These are phyloP conservation scores for Epinephelus cyanopodus DNA, from an alignment of 2,113 vertebrate genomes.

Conservation along the genomic window DNA sequence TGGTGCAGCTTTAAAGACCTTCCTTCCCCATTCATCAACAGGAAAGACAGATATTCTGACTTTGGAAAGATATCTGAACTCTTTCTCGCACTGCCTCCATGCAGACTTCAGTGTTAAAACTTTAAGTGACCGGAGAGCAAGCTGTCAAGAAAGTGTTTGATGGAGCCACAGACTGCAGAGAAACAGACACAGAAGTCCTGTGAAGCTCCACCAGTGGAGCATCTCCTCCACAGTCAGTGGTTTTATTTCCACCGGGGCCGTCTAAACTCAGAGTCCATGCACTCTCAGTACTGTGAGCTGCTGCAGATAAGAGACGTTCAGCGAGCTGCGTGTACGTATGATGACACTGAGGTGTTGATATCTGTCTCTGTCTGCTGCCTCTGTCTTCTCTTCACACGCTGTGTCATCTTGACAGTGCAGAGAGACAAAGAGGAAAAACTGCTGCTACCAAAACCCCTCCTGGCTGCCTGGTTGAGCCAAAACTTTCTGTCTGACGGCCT, in stretches of 20 bases:
- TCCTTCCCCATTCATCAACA: not conserved
- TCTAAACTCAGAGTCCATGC: constrained; percentile 28
- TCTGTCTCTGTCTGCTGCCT: constrained; percentile 52
- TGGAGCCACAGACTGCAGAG: constrained; percentile 2
- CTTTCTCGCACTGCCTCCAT: not conserved
- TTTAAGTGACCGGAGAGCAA: not conserved
- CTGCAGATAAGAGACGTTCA: constrained; percentile 53
- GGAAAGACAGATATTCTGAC: not conserved
- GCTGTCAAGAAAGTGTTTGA: constrained; percentile 24
- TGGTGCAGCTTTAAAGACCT: not conserved
- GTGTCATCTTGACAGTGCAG: not conserved
- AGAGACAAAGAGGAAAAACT: constrained; percentile 31
- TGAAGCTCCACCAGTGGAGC: constrained; percentile 20
- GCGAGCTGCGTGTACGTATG: constrained; percentile 2
- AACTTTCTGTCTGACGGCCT: constrained; percentile 35
- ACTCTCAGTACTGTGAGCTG: constrained; percentile 12
- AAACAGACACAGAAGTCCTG: constrained; percentile 16
- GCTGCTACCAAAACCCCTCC: constrained; percentile 3
- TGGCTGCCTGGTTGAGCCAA: constrained; percentile 42
- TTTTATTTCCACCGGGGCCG: constrained; percentile 48
- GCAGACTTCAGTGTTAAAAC: not conserved
- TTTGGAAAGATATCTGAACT: not conserved
- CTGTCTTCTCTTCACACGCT: constrained; percentile 34
- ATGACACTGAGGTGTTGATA: constrained; percentile 53
- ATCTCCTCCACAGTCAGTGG: constrained; percentile 28